These are phyloP conservation scores for Zygaena filipendulae DNA, from an alignment of 2,888 invertebrate genomes.

Conservation along the genomic window DNA sequence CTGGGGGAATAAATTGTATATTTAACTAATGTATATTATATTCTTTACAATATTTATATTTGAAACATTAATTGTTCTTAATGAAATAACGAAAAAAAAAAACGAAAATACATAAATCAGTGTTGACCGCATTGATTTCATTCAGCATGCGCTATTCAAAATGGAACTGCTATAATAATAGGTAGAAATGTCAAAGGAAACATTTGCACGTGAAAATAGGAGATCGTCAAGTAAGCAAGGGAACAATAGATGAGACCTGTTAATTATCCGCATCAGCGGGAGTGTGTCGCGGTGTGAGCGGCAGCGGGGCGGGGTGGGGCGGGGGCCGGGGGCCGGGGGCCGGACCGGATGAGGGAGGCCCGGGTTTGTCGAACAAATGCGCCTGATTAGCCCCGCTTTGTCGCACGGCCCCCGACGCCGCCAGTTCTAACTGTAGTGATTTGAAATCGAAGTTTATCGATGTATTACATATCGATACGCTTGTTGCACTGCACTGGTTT, in stretches of 20 bases:
- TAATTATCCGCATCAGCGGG: conserved; percentile 46
- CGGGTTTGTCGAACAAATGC: conserved; percentile 56
- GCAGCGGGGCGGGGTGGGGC: conserved; percentile 14
- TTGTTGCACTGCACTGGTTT: too few species aligned
- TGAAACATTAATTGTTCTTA: not conserved
- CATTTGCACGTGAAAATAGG: conserved; percentile 6
- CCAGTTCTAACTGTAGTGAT: conserved; percentile 17
- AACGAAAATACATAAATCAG: too few species aligned
- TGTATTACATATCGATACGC: conserved; percentile 1
- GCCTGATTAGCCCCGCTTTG: conserved; percentile 59
- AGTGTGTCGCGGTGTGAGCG: conserved; percentile 14
- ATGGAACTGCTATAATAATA: too few species aligned
- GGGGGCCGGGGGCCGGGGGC: conserved; percentile 11
- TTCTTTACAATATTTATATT: not conserved
- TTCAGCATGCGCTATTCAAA: too few species aligned
- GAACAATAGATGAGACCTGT: conserved; percentile 35
- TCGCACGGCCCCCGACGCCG: conserved; percentile 23
- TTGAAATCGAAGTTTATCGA: conserved; percentile 15
- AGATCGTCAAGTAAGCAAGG: conserved; percentile 6
- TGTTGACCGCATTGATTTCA: too few species aligned
- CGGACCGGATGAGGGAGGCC: conserved; percentile 20
- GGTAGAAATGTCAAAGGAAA: too few species aligned
- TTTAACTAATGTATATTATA: conserved; percentile 40
- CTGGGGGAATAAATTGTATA: too few species aligned
- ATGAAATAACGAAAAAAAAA: too few species aligned